Evolutionary conservation across 2,888 invertebrate species (phyloP).

Genomic region (Drosophila affinis): DNA sequence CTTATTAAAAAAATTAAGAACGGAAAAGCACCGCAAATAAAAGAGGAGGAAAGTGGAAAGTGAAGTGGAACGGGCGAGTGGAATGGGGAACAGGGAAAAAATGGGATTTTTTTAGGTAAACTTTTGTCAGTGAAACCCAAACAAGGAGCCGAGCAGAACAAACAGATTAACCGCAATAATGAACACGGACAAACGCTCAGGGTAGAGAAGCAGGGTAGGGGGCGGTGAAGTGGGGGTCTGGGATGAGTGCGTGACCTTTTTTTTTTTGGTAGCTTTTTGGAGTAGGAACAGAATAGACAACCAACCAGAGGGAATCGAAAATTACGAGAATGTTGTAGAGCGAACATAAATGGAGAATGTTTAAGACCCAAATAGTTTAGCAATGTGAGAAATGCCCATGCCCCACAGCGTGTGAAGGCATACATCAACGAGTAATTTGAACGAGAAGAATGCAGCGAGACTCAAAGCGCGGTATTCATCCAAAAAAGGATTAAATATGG

Average conservation of each 20-base stretch:
- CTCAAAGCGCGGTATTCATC: too few species aligned
- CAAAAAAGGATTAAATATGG: too few species aligned
- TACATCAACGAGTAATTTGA: too few species aligned
- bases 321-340: background rate
- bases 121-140: conserved; percentile 46
- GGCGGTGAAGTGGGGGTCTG: background rate
- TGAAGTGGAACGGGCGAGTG: background rate
- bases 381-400: too few species aligned
- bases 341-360: background rate
- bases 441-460: too few species aligned
- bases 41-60: background rate
- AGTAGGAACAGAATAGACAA: background rate
- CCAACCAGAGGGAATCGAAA: background rate
- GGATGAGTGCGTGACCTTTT: conserved; percentile 18
- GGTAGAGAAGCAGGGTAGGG: conserved; percentile 6
- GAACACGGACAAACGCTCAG: conserved; percentile 73
- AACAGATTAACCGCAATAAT: conserved; percentile 80
- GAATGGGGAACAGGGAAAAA: conserved; percentile 18
- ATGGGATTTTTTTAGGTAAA: conserved; percentile 40
- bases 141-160: conserved; percentile 55
- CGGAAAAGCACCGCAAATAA: conserved; percentile 40
- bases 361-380: background rate
- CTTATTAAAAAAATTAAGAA: conserved; percentile 57
- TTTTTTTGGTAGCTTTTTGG: background rate
- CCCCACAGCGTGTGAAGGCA: too few species aligned